A percentile compares a stretch with the other conserved stretches of the same genome.
These are phyloP conservation scores for Mirza zaza DNA, from an alignment of 2,113 vertebrate species.

Conservation along the genomic window DNA sequence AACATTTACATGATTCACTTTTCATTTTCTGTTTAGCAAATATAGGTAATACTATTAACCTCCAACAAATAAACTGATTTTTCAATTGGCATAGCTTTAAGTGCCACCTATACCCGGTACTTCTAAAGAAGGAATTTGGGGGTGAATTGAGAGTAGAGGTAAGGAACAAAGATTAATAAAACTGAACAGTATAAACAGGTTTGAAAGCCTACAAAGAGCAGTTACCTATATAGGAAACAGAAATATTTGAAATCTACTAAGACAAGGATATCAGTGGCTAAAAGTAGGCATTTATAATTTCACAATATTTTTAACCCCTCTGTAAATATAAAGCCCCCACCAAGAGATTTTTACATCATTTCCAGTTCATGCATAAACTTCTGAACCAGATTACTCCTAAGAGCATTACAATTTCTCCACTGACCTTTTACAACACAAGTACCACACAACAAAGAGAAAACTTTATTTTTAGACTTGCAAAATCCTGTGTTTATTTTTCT, in stretches of 20 bases:
- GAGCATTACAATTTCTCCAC: constrained; percentile 25
- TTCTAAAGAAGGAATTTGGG: neutral
- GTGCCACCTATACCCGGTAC: neutral
- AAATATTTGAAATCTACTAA: neutral
- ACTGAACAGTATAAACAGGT: neutral
- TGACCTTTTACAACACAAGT: constrained; percentile 39
- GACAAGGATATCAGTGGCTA: neutral
- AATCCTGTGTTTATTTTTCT: constrained; percentile 69
- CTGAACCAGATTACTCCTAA: constrained; percentile 44
- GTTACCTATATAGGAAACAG: neutral
- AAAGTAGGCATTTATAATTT: constrained; percentile 15
- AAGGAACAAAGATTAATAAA: neutral
- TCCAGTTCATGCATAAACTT: constrained; percentile 38
- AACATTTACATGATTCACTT: neutral
- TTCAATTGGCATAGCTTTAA: neutral
- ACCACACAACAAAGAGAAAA: constrained; percentile 49
- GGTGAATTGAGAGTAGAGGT: neutral
- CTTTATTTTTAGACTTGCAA: constrained; percentile 70
- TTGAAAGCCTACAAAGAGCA: neutral
- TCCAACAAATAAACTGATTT: constrained; percentile 15
- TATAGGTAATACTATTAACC: neutral
- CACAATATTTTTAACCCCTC: neutral
- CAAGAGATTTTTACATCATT: neutral
- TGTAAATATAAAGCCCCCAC: neutral
- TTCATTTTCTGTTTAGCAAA: constrained; percentile 2